phyloP scores from a whole-genome alignment of 2,797 vertebrate genomes.

The Poeciliopsis presidionis region DNA sequence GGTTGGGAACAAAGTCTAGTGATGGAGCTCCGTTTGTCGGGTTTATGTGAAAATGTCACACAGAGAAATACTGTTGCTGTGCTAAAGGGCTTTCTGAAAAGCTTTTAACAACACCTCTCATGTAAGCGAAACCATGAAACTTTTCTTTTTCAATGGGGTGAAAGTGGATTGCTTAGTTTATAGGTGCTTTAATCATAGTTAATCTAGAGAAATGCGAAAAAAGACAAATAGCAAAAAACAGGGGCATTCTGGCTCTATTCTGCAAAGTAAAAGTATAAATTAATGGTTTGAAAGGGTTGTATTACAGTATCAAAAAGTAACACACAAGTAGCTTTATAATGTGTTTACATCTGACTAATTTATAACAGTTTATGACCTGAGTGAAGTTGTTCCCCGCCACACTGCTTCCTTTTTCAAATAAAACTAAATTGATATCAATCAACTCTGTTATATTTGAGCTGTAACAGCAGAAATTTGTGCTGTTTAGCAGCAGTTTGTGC shows the following conservation, averaged over 20 bases:
- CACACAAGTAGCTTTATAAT: neutral
- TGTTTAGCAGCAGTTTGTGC: too few species aligned
- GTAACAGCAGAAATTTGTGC: too few species aligned
- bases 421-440: too few species aligned
- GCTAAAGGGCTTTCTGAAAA: slow-evolving; percentile 31
- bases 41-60: slow-evolving; percentile 26
- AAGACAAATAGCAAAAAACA: neutral
- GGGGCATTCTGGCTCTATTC: neutral
- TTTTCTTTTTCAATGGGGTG: neutral
- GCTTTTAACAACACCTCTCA: slow-evolving; percentile 8
- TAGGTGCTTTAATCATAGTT: neutral
- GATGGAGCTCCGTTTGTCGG: slow-evolving; percentile 8
- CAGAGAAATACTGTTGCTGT: neutral
- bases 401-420: too few species aligned
- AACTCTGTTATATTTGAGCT: too few species aligned
- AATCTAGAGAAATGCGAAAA: neutral
- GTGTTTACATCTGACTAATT: slow-evolving; percentile 4
- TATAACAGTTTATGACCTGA: neutral
- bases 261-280: neutral
- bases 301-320: neutral
- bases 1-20: slow-evolving; percentile 33
- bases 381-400: too few species aligned
- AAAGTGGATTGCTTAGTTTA: neutral
- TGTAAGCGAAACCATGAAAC: neutral
- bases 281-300: neutral